phyloP scores from a whole-genome alignment of 2,888 invertebrate genomes.

The Actias luna region DNA sequence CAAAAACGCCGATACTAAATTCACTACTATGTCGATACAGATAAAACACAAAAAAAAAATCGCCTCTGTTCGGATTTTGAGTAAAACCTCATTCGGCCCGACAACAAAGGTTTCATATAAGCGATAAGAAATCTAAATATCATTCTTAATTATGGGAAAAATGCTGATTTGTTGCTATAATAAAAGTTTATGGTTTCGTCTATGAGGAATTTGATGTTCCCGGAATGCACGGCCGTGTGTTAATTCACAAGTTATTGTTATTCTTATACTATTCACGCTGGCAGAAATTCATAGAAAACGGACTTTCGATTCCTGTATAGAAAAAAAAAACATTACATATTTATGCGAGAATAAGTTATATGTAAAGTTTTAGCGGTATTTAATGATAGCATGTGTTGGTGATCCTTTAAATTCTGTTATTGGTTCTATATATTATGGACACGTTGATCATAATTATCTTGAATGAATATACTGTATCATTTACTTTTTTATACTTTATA shows the following conservation, averaged over 20 bases:
- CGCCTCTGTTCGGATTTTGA: not conserved
- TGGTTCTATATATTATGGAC: no score
- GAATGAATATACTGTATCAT: no score
- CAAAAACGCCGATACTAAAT: not conserved
- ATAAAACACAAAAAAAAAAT: not conserved
- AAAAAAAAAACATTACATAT: not conserved
- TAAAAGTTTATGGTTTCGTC: slow-evolving; percentile 3
- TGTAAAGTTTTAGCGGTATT: no score
- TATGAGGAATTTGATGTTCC: slow-evolving; percentile 4
- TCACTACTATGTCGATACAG: not conserved
- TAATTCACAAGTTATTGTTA: not conserved
- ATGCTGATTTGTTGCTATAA: slow-evolving; percentile 5
- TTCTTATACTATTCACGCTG: not conserved
- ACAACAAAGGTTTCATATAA: not conserved
- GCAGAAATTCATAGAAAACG: not conserved
- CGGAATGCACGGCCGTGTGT: not conserved
- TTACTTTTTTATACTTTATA: no score
- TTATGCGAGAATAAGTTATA: not conserved
- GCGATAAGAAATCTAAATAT: slow-evolving; percentile 3
- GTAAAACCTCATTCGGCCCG: not conserved
- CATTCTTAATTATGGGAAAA: slow-evolving; percentile 3
- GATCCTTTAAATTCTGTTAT: no score
- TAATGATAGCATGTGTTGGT: no score
- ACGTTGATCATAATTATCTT: no score
- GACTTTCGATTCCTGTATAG: not conserved